Evolutionary conservation across 2,888 invertebrate genomes (phyloP), one percentile per base, ranked within the genome.

Genomic region (Ceratothoa steindachneri): DNA sequence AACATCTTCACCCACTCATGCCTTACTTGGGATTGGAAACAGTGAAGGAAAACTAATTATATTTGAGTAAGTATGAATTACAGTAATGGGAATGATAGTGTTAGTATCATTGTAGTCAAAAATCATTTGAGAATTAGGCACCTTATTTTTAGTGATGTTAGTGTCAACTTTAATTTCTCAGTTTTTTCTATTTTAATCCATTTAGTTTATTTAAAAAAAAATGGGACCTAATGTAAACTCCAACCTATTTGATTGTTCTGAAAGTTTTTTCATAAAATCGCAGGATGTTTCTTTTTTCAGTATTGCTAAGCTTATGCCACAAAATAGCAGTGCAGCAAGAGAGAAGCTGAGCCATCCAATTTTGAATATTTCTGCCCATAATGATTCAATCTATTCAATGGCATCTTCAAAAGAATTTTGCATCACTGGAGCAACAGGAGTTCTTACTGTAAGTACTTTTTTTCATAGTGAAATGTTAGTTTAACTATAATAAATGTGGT

Each of bases 381-480:
- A 55, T 60, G 73, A 77, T 71, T 67, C 71, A 22, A 70, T 77
- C n/a, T 77, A 77, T 28, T 71, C 71, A 7, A 73, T 77, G 73
- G 71, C 71, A 22, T 67, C 71, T 55, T 71, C 73, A 5, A 71
- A 73, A 55, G 53, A 53, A 9, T 77, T 77, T 51, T 73, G 73
- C 30, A 69, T 77, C n/a, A 68, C 77, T 0, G 77, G 71, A 60
- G 73, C 73, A 12, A 73, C 73, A n/a, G 30, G 15, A 29, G 0
- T 28, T 30, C 24, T 3, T 64, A 1, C 22, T 70, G 29, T 29
- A 24, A 55, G 19, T 19, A 55, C 5, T 7, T 12, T 12, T 19
- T 55, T 55, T 55, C 24, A 22, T 55, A 55, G 7, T 41, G 15
- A 9, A 41, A 41, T 41, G 7, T 41, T 41, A 9, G 7, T 41